A percentile compares a stretch with the other conserved stretches of the same genome.
These are phyloP conservation scores for Lasioglossum pauxillum DNA, from an alignment of 2,888 invertebrate genomes.

Conservation along the genomic window DNA sequence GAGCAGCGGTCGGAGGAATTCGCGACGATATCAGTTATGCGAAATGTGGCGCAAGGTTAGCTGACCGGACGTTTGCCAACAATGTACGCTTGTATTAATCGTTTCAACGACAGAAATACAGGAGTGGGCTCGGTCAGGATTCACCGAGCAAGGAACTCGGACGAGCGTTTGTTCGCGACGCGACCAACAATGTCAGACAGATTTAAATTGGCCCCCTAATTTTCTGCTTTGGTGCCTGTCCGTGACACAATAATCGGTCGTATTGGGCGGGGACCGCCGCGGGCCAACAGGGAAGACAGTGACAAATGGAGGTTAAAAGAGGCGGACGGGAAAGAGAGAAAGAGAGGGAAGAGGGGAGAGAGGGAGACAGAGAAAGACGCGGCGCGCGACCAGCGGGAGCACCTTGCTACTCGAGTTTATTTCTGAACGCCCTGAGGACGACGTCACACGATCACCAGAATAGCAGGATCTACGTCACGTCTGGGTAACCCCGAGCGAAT, in stretches of 20 bases:
- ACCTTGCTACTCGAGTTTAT: conserved; percentile 68
- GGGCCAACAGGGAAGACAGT: conserved; percentile 56
- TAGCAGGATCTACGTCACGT: conserved; percentile 70
- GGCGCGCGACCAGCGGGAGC: conserved; percentile 40
- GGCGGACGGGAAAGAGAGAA: conserved; percentile 49
- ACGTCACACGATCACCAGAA: conserved; percentile 70
- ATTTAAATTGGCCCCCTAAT: conserved; percentile 38
- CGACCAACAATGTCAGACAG: conserved; percentile 18
- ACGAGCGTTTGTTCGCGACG: conserved; percentile 18
- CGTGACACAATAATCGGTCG: conserved; percentile 68
- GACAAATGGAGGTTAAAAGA: conserved; percentile 64
- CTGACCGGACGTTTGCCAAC: conserved; percentile 42
- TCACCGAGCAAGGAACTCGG: conserved; percentile 41
- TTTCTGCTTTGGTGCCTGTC: conserved; percentile 58
- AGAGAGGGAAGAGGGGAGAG: conserved; percentile 21
- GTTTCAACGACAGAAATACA: conserved; percentile 36
- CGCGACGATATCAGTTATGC: conserved; percentile 1
- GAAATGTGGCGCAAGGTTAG: conserved; percentile 49
- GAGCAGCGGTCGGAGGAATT: conserved; percentile 10
- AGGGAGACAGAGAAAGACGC: conserved; percentile 41
- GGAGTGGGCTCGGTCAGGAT: background rate
- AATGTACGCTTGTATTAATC: conserved; percentile 34
- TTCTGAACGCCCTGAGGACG: conserved; percentile 65
- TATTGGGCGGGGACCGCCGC: conserved; percentile 38
- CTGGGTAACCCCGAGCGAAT: conserved; percentile 67